phyloP scores from a whole-genome alignment of 1,140 invertebrate genomes.

The Drosophila obscura region DNA sequence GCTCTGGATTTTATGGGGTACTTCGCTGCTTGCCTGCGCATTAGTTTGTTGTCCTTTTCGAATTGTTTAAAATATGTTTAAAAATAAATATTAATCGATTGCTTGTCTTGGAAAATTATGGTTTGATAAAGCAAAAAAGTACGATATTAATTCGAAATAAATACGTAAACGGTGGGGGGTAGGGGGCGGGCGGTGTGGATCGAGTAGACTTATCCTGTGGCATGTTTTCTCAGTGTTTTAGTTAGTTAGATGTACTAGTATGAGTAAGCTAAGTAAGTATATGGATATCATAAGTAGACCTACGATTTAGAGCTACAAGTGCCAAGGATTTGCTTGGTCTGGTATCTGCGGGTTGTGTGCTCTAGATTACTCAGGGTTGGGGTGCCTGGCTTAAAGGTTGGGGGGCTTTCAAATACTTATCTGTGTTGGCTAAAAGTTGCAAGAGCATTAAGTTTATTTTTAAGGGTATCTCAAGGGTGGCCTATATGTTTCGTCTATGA shows the following conservation, averaged over 20 bases:
- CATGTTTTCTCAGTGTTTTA: not conserved
- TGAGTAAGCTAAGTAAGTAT: constrained; percentile 45
- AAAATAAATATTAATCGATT: constrained; percentile 44
- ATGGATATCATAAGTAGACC: constrained; percentile 42
- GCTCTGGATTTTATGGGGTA: constrained; percentile 8
- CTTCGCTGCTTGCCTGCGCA: constrained; percentile 63
- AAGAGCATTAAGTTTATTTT: constrained; percentile 37
- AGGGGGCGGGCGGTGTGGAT: not conserved
- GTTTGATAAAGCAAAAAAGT: constrained; percentile 41
- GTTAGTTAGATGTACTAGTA: constrained; percentile 6
- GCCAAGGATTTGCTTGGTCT: constrained; percentile 30
- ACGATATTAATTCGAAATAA: constrained; percentile 19
- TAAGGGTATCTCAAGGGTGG: not conserved
- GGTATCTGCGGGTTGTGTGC: constrained; percentile 18
- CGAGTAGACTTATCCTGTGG: constrained; percentile 23
- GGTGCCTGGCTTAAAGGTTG: constrained; percentile 10
- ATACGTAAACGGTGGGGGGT: constrained; percentile 23
- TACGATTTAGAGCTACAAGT: constrained; percentile 36
- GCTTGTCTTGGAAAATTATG: not conserved
- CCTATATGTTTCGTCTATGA: not conserved
- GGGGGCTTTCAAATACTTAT: constrained; percentile 58
- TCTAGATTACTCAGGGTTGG: constrained; percentile 9
- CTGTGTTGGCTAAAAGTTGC: constrained; percentile 64
- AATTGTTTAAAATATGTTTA: constrained; percentile 50
- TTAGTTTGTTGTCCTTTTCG: constrained; percentile 78